Evolutionary conservation across 2,888 invertebrate genomes (phyloP), one percentile per base, ranked within the genome.

Genomic region (Adelphocoris suturalis): DNA sequence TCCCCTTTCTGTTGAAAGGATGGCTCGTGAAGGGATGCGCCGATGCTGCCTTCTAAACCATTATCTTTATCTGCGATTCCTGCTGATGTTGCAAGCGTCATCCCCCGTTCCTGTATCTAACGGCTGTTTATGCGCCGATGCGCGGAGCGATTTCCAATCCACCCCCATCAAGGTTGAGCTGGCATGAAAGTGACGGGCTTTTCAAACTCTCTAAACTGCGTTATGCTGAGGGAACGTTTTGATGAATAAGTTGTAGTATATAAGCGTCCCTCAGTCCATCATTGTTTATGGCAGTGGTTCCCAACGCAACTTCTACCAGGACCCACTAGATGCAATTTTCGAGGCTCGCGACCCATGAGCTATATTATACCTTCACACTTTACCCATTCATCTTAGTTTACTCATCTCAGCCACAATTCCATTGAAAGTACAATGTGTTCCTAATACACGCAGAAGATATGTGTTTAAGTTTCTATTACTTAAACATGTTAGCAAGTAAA

Each of bases 61-160:
- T 78, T 46, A 46, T 78, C 78, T 46, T 78, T 23, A 68, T 23
- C 68, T 68, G 9, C 68, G 27, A 68, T 68, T 68, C 23, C 11
- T 27, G 68, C 68, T 68, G 68, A 68, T 68, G 68, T 68, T 23
- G 68, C 68, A 68, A 23, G 23, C 19, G 9, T 68, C 23, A 19
- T 68, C 27, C 68, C 68, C 68, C 23, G 57, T n/a, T n/a, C n/a
- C n/a, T 57, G 57, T 68, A 68, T 68, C 68, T n/a, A 57, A 57
- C 16, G 11, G 57, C 57, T 57, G 57, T 57, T 57, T 57, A 57
- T n/a, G 57, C 57, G 16, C 57, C 1, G 16, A 37, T 57, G 16
- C 16, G n/a, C 57, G 7, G 68, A 68, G 68, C 68, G 68, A 68
- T 68, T 68, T 68, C 5, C 68, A 68, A 68, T 68, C 68, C 68